Percentiles rank a stretch among this genome's conserved stretches.
Evolutionary conservation across 2,888 invertebrate genomes (phyloP).

Genomic region (Agrotis exclamationis): DNA sequence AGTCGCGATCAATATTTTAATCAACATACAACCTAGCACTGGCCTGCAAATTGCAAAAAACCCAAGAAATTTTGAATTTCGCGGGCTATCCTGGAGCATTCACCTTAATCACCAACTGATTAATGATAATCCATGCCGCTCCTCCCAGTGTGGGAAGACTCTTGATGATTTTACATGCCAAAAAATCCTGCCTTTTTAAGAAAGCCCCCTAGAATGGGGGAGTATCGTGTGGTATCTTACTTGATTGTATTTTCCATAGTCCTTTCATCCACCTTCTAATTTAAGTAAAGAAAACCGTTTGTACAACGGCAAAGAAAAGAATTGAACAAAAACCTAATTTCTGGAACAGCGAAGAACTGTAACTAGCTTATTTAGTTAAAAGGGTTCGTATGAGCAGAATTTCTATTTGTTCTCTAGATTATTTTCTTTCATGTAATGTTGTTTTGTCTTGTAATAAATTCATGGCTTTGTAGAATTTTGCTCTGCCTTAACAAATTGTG

Average conservation of each 20-base stretch:
- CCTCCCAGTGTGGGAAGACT: too few relatives aligned
- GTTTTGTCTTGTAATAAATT: slow-evolving; percentile 25
- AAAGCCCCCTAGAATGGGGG: too few relatives aligned
- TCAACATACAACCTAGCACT: too few relatives aligned
- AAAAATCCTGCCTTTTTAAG: too few relatives aligned
- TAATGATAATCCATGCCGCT: too few relatives aligned
- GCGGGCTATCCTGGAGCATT: too few relatives aligned
- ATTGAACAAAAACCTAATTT: background rate
- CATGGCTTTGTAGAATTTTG: slow-evolving; percentile 19
- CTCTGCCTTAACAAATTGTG: slow-evolving; percentile 6
- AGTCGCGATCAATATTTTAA: too few relatives aligned
- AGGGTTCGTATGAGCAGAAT: slow-evolving; percentile 24
- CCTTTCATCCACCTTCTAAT: background rate
- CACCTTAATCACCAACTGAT: too few relatives aligned
- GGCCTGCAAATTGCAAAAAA: too few relatives aligned
- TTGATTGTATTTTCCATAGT: background rate
- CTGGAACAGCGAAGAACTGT: background rate
- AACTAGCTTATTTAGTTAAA: slow-evolving; percentile 41
- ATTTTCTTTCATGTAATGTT: slow-evolving; percentile 5
- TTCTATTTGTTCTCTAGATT: slow-evolving; percentile 12
- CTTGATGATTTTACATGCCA: too few relatives aligned
- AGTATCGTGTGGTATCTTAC: too few relatives aligned
- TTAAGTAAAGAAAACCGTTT: background rate
- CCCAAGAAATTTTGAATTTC: too few relatives aligned
- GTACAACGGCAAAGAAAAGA: background rate